These are phyloP conservation scores for Lytechinus variegatus DNA, from an alignment of 35 echinoderm and acorn worm species.

Conservation along the genomic window DNA sequence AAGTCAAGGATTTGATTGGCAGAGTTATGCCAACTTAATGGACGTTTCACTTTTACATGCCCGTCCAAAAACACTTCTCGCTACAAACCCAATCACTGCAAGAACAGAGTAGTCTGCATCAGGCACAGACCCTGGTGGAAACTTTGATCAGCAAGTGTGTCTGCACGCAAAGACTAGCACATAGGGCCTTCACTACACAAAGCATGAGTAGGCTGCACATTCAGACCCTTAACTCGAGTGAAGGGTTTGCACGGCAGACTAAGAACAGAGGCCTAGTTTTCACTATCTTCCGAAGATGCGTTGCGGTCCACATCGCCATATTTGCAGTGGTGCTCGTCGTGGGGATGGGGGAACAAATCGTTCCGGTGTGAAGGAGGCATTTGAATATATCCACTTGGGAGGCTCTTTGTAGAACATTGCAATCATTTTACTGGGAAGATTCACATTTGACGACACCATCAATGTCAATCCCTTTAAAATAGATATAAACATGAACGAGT, in stretches of 20 bases:
- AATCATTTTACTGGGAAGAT: neutral
- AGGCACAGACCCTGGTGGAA: too few species aligned
- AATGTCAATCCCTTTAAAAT: neutral
- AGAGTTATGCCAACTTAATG: constrained; percentile 33
- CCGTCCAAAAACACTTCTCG: neutral
- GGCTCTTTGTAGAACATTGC: neutral
- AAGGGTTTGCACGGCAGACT: too few species aligned
- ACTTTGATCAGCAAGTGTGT: too few species aligned
- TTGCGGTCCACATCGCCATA: neutral
- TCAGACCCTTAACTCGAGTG: too few species aligned
- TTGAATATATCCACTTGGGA: neutral
- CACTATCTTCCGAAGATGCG: neutral
- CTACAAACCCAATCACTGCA: neutral
- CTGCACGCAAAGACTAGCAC: too few species aligned
- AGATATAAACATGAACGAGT: neutral
- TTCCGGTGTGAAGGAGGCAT: neutral
- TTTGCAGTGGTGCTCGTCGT: neutral
- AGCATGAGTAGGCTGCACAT: too few species aligned
- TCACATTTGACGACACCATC: neutral
- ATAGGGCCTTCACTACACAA: too few species aligned
- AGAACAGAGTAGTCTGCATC: neutral
- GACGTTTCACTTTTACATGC: neutral
- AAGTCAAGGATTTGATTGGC: constrained; percentile 8
- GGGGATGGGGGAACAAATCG: neutral
- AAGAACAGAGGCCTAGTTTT: too few species aligned